Conservation (phyloP, 2,888 invertebrate species). For the Cataglyphis altisquamis region DNA sequence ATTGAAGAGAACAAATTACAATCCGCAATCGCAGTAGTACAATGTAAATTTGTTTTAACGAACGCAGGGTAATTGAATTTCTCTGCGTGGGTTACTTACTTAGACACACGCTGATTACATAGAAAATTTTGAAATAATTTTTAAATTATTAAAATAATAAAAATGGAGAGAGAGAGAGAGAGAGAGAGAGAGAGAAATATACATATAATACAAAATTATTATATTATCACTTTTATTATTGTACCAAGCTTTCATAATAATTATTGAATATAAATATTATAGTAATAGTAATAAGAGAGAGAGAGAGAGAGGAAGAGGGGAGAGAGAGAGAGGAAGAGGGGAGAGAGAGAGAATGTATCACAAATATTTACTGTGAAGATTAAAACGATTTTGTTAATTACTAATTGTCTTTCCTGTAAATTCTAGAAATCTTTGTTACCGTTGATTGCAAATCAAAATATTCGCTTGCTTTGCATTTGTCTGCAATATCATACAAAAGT, state of each 20-base stretch:
- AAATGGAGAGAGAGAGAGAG: neutral
- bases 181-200: neutral
- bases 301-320: too few relatives aligned
- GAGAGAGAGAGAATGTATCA: neutral
- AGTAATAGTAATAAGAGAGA: neutral
- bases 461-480: neutral
- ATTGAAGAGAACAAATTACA: conserved; percentile 59
- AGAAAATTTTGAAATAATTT: conserved; percentile 3
- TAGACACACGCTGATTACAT: neutral
- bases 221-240: neutral
- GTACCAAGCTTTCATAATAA: neutral
- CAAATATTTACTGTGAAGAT: neutral
- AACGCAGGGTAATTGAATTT: conserved; percentile 64
- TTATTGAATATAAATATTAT: neutral
- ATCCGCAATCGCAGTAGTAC: conserved; percentile 60
- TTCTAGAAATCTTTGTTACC: neutral
- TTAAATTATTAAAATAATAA: neutral
- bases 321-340: too few relatives aligned
- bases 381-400: neutral
- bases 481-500: neutral
- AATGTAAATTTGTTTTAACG: conserved; percentile 66
- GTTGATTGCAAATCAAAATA: conserved; percentile 6
- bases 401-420: neutral
- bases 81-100: conserved; percentile 44
- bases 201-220: too few relatives aligned